Base-by-base conservation (phyloP, 2,797 vertebrate species). In the Saxicola maurus region DNA sequence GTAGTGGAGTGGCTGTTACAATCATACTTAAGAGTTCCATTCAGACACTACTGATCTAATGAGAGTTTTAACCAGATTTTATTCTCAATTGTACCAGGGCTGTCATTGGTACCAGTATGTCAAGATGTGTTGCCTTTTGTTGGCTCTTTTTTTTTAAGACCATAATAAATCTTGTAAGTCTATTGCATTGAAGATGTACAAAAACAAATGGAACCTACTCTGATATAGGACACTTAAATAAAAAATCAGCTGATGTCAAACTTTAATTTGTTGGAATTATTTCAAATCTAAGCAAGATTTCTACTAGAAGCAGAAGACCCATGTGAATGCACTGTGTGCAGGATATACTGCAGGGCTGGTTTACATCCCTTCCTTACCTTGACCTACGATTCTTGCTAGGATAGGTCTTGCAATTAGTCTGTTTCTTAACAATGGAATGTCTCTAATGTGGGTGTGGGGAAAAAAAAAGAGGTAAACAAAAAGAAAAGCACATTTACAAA, bases 401-500 rank as follows among this genome's bases (percentile, higher is more conserved):
- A 37, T 10, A 37, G 24, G n/a, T 31, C 17, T 3, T 31, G 51
- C 51, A 60, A 11, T 45, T 59, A 11, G 37, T 45, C 28, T 33
- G 13, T 25, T 10, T 25, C 15, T 15, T 16, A 76, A 49, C 16
- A 64, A 5, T 27, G 48, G 23, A 38, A 31, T 17, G 9, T 19
- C 23, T 24, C 25, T 35, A 8, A 15, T 2, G n/a, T 2, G 11
- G 17, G 9, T 5, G 7, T 1, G 25, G 3, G 11, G 35, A 35
- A 35, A 1, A 46, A 4, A 11, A 21, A 43, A 59, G 6, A 53
- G 88, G 45, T 25, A 94, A 77, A 64, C 30, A 56, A 45, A 87
- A 94, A 87, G 72, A 89, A 96, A 93, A 94, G 94, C 95, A 93
- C 81, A 1, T 95, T 95, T 97, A 95, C 91, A 96, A 97, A 97